These are phyloP conservation scores for Prionchulus punctatus DNA, from an alignment of 2,888 invertebrate genomes.

Conservation along the genomic window DNA sequence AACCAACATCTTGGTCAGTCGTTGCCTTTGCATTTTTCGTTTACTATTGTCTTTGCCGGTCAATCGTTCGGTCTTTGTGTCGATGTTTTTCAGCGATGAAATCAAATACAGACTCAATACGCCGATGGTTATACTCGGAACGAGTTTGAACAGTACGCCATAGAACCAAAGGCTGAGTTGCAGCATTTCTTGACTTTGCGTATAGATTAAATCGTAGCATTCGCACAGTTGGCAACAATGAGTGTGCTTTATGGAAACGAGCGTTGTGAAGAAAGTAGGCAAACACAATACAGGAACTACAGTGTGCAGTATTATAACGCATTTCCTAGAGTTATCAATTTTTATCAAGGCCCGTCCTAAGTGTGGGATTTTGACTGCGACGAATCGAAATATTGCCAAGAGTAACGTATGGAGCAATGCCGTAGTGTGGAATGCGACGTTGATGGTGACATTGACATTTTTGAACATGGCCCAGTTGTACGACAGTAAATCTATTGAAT, in stretches of 20 bases:
- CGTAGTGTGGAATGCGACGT: slow-evolving; percentile 13
- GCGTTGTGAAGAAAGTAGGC: not conserved
- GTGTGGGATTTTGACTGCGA: not conserved
- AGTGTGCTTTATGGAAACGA: too few species aligned
- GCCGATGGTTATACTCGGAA: slow-evolving; percentile 19
- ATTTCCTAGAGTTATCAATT: not conserved
- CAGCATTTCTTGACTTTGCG: slow-evolving; percentile 17
- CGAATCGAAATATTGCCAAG: slow-evolving; percentile 15
- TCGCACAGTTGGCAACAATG: too few species aligned
- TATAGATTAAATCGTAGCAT: slow-evolving; percentile 17
- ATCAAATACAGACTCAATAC: slow-evolving; percentile 11
- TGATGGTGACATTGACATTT: slow-evolving; percentile 9
- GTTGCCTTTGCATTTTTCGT: too few species aligned
- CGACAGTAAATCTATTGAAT: too few species aligned
- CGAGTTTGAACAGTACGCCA: slow-evolving; percentile 21
- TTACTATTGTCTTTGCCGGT: too few species aligned
- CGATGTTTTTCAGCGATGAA: slow-evolving; percentile 20
- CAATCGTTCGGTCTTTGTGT: slow-evolving; percentile 5
- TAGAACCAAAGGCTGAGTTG: slow-evolving; percentile 21
- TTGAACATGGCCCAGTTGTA: not conserved
- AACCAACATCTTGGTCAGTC: slow-evolving; percentile 21
- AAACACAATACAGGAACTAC: not conserved
- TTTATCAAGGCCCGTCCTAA: not conserved
- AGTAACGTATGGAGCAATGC: slow-evolving; percentile 23
- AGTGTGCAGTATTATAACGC: not conserved